Base-by-base conservation (phyloP, 2,797 vertebrate genomes). In the Naso thynnoides region DNA sequence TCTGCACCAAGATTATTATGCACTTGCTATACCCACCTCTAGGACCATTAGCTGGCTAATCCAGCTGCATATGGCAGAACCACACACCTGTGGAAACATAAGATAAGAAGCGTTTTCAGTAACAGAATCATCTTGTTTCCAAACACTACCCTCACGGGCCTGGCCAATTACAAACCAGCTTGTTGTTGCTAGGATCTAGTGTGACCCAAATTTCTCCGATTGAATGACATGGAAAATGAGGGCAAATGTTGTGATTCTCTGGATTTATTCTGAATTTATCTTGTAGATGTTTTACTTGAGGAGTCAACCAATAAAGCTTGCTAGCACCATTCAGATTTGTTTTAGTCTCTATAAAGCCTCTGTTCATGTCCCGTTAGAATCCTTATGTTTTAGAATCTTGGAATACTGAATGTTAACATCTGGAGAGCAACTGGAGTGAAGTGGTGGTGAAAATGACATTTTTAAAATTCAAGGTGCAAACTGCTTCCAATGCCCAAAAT, bases 61-160 rank as follows among this genome's bases (percentile, higher is more conserved):
- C 69, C 44, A 47, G 39, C 67, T 45, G 42, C 24, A 64, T 42
- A 70, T 44, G 21, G 53, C 38, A 61, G 48, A 63, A 47, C 48
- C 64, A 82, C 71, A 83, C 74, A 84, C 70, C 72, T 73, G 60
- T 73, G 64, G 62, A 62, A 59, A 60, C 33, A 61, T 85, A 77
- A 73, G 73, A 72, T 78, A 60, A 73, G 57, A 53, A 77, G 62
- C 24, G 39, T 89, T 86, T 85, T 66, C 55, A 72, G 48, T 64
- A 52, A 66, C 64, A 64, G 57, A 79, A 81, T 89, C 78, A 84
- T 48, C 18, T 79, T 69, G 47, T 76, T 81, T 63, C 72, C 66
- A 78, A 56, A 59, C 73, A 56, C 65, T 44, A 56, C 55, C 56
- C 68, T 74, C 78, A 45, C 48, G 55, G 62, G 44, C 49, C 56